Evolutionary conservation across 2,797 vertebrate genomes (phyloP).

Genomic region (Pseudopleuronectes americanus): DNA sequence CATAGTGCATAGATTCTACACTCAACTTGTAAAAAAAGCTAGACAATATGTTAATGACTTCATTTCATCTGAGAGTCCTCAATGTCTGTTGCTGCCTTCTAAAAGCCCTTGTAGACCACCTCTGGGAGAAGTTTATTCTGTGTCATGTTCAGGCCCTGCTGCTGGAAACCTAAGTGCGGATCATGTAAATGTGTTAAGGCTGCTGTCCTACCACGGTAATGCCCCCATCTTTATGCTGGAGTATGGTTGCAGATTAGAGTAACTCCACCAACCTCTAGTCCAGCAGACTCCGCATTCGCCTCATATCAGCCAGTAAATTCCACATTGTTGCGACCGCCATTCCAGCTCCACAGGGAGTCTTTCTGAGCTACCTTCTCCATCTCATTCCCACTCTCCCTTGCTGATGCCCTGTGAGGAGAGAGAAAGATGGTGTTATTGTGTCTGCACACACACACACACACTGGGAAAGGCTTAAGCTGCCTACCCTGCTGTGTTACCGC

Average conservation of each 20-base stretch:
- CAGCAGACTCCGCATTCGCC: slow-evolving; percentile 61
- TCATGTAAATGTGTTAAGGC: slow-evolving; percentile 83
- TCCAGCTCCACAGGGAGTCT: slow-evolving; percentile 75
- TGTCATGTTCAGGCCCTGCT: slow-evolving; percentile 75
- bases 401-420: slow-evolving; percentile 54
- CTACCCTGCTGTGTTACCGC: slow-evolving; percentile 73
- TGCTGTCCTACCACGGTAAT: slow-evolving; percentile 84
- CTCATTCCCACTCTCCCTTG: slow-evolving; percentile 68
- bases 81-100: slow-evolving; percentile 26
- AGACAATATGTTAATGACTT: slow-evolving; percentile 36
- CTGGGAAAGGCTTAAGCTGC: slow-evolving; percentile 72
- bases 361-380: slow-evolving; percentile 72
- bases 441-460: slow-evolving; percentile 40
- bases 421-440: slow-evolving; percentile 70
- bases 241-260: slow-evolving; percentile 91
- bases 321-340: slow-evolving; percentile 69
- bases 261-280: slow-evolving; percentile 75
- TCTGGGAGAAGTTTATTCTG: slow-evolving; percentile 77
- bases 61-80: slow-evolving; percentile 20
- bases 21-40: slow-evolving; percentile 25
- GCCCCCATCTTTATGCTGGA: slow-evolving; percentile 93
- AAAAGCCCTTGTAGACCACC: slow-evolving; percentile 72
- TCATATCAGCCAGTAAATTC: slow-evolving; percentile 76
- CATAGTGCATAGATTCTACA: not conserved
- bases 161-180: slow-evolving; percentile 83